These are phyloP conservation scores for Drosophila albomicans DNA, from an alignment of 1,140 invertebrate genomes.

Conservation along the genomic window DNA sequence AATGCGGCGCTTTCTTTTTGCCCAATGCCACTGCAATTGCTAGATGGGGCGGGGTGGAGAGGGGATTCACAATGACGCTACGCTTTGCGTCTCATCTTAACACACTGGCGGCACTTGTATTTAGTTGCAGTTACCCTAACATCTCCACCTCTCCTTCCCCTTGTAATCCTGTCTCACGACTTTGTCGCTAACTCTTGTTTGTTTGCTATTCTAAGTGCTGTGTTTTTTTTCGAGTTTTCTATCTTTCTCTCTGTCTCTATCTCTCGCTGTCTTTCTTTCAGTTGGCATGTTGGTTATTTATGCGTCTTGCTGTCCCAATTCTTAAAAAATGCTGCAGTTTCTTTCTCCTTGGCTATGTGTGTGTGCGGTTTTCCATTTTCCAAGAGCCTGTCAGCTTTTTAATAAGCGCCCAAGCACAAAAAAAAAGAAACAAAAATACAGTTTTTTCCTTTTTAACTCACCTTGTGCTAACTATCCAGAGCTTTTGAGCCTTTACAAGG, in stretches of 20 bases:
- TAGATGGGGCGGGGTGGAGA: background rate
- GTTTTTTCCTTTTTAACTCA: constrained; percentile 39
- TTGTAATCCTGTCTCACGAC: constrained; percentile 32
- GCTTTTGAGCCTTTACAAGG: background rate
- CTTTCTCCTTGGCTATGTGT: constrained; percentile 16
- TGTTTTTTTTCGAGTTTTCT: constrained; percentile 33
- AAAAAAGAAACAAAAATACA: background rate
- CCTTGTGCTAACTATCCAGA: constrained; percentile 59
- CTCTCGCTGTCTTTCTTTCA: constrained; percentile 39
- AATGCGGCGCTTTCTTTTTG: constrained; percentile 73
- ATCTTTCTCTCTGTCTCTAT: constrained; percentile 33
- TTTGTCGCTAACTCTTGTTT: constrained; percentile 47
- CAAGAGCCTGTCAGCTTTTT: constrained; percentile 56
- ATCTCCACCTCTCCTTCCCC: background rate
- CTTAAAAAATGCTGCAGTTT: constrained; percentile 68
- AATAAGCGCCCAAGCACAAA: constrained; percentile 57
- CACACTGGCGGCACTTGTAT: constrained; percentile 59
- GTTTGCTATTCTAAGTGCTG: constrained; percentile 81
- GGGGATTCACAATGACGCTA: constrained; percentile 21
- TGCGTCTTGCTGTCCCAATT: constrained; percentile 80
- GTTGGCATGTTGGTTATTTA: constrained; percentile 79
- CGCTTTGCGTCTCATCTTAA: constrained; percentile 71
- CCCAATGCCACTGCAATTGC: constrained; percentile 39
- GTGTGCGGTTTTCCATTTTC: constrained; percentile 54
- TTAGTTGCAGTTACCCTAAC: constrained; percentile 70